These are phyloP conservation scores for Anguilla anguilla DNA, from an alignment of 2,797 vertebrate genomes.

Conservation along the genomic window DNA sequence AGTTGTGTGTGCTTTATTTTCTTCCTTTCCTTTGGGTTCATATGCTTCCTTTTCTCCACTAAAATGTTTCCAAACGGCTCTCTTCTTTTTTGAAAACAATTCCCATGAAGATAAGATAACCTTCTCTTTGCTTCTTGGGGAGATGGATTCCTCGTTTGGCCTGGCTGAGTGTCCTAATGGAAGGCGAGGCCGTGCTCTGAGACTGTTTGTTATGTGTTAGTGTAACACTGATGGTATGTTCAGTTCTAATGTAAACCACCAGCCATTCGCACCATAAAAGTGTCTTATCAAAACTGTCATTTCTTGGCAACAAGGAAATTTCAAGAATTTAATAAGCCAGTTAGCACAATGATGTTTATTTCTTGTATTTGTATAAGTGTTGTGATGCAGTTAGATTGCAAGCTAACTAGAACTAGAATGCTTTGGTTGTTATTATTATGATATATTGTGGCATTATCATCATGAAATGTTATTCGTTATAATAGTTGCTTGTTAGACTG, in stretches of 20 bases:
- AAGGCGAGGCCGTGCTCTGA: not conserved
- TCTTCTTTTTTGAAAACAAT: not conserved
- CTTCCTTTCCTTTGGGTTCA: conserved; percentile 51
- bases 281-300: not conserved
- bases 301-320: not conserved
- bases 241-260: not conserved
- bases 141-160: not conserved
- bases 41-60: not conserved
- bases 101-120: not conserved
- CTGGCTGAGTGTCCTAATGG: not conserved
- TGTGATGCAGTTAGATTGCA: not conserved
- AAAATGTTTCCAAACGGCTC: not conserved
- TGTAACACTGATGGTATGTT: not conserved
- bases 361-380: not conserved
- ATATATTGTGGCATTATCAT: not conserved
- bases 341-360: not conserved
- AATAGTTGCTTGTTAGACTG: not conserved
- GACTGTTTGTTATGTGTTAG: not conserved
- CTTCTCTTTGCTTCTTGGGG: not conserved
- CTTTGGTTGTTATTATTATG: not conserved
- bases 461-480: not conserved
- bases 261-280: not conserved
- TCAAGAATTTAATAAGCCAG: not conserved
- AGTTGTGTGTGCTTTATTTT: conserved; percentile 58
- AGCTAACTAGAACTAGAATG: not conserved